Evolutionary conservation across 1,140 invertebrate species (phyloP).

Genomic region (Drosophila murphyi): DNA sequence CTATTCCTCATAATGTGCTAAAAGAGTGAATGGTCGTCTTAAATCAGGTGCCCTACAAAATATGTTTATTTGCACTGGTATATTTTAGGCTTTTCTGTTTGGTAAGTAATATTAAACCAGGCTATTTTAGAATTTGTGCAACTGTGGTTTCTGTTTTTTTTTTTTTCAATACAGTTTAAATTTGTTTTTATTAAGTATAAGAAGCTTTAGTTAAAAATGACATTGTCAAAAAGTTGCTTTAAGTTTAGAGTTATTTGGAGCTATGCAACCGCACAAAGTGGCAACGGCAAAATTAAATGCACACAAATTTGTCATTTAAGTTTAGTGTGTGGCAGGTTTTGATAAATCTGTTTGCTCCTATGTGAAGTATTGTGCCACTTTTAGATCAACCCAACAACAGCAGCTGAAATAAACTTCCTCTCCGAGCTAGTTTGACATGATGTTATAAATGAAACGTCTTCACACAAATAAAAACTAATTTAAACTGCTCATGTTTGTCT

Average conservation of each 20-base stretch:
- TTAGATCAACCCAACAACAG: background rate
- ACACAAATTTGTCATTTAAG: conserved; percentile 10
- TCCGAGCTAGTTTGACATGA: conserved; percentile 8
- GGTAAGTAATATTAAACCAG: background rate
- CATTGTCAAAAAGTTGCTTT: too few relatives aligned
- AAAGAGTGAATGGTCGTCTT: background rate
- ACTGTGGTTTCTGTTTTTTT: background rate
- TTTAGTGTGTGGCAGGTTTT: conserved; percentile 1
- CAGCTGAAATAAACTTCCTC: background rate
- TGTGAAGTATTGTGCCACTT: conserved; percentile 2
- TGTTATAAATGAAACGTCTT: conserved; percentile 10
- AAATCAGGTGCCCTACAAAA: conserved; percentile 5
- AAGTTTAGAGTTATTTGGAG: too few relatives aligned
- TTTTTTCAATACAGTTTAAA: background rate
- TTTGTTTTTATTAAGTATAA: background rate
- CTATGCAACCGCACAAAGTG: background rate
- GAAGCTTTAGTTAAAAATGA: too few relatives aligned
- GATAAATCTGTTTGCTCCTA: background rate
- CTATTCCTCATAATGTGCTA: background rate
- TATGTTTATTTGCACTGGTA: background rate
- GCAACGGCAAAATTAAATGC: conserved; percentile 1
- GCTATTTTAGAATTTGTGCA: too few relatives aligned
- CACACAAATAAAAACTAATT: background rate
- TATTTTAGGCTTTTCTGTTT: background rate
- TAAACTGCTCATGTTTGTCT: background rate